phyloP scores from a whole-genome alignment of 2,888 invertebrate genomes.

The Drosophila sordidapex region DNA sequence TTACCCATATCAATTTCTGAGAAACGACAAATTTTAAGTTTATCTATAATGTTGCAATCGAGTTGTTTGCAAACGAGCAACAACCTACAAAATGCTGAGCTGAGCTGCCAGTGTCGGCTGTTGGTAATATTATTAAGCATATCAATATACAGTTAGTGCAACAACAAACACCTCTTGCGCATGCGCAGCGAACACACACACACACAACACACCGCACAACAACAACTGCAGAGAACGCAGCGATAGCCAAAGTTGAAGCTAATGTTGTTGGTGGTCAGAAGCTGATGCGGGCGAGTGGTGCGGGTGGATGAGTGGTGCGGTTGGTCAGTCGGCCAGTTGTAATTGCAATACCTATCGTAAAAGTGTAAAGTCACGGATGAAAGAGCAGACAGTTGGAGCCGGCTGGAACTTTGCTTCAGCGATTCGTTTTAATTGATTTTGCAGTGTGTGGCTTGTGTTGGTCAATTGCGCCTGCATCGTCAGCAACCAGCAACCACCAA shows the following conservation, averaged over 20 bases:
- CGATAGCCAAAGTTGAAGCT: slow-evolving; percentile 15
- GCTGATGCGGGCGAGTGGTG: neutral
- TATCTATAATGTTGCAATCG: slow-evolving; percentile 33
- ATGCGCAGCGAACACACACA: slow-evolving; percentile 52
- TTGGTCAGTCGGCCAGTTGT: slow-evolving; percentile 47
- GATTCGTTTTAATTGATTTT: slow-evolving; percentile 79
- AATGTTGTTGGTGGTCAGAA: slow-evolving; percentile 34
- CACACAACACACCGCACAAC: neutral
- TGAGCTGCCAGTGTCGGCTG: slow-evolving; percentile 55
- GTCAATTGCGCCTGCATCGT: slow-evolving; percentile 51
- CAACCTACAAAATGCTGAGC: slow-evolving; percentile 35
- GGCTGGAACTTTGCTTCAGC: slow-evolving; percentile 75
- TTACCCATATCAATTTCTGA: neutral
- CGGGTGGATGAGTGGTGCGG: slow-evolving; percentile 26
- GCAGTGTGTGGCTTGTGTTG: slow-evolving; percentile 26
- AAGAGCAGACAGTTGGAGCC: slow-evolving; percentile 51
- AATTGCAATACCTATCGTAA: slow-evolving; percentile 56
- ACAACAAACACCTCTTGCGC: slow-evolving; percentile 62
- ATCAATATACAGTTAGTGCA: slow-evolving; percentile 55
- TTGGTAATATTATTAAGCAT: slow-evolving; percentile 63
- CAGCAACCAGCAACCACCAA: slow-evolving; percentile 27
- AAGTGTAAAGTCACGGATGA: slow-evolving; percentile 81
- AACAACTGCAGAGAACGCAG: neutral
- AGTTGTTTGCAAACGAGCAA: slow-evolving; percentile 16
- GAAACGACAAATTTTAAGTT: neutral